Evolutionary conservation across 2,888 invertebrate species (phyloP), one percentile per base, ranked within the genome.

Genomic region (Saturnia japonica): DNA sequence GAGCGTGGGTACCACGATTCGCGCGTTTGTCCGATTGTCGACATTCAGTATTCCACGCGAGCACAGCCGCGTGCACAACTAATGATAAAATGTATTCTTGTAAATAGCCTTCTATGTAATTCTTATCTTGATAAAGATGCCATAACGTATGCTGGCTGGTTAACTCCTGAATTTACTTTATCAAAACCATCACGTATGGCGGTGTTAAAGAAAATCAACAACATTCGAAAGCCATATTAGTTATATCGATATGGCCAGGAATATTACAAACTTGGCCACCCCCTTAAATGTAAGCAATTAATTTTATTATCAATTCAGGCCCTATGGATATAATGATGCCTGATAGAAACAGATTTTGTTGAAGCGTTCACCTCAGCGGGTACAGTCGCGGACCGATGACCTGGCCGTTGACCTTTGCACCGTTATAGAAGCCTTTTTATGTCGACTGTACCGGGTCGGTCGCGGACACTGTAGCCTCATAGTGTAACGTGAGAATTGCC

Each of bases 361-460:
- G 57, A 60, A 28, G 57, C 57, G 57, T 60, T 60, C 57, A 60
- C 25, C 57, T 28, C 57, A 14, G 28, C 57, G 57, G 57, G 57
- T 60, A 60, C 57, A 67, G 67, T 67, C 67, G 47, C 45, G 47
- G 68, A 47, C 47, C 68, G 42, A 54, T 68, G 68, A 68, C 68
- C 68, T 54, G 68, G 40, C 28, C 68, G 68, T 68, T 68, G 68
- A 68, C 54, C 68, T 54, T 34, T 54, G 68, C 43, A 28, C 43
- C 43, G 67, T 67, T 67, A 60, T 60, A 60, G 57, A 60, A 60
- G 14, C 57, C 57, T 60, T 60, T 60, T 60, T 28, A 25, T 60
- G 57, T 60, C 57, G 25, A 60, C 57, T 60, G 57, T 60, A 60
- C 57, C 25, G 25, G 54, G 54, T 22, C 54, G 54, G 22, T 54